Evolutionary conservation across 2,888 invertebrate species (phyloP), one percentile per base, ranked within the genome.

Genomic region (Lathronympha strigana): DNA sequence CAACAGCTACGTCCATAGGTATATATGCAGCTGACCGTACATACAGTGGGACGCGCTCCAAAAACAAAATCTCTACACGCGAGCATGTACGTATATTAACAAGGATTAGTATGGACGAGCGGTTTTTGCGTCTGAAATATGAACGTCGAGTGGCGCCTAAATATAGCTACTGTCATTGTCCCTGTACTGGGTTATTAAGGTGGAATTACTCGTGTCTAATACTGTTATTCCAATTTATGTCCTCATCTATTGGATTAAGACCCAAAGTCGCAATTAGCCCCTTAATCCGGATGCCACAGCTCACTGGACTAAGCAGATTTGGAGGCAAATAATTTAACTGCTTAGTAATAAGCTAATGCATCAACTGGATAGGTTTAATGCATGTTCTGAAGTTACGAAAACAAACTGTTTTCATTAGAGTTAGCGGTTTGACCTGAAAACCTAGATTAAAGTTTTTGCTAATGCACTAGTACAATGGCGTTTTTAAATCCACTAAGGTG

Each of bases 161-260:
- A n/a, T n/a, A n/a, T n/a, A n/a, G 9, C 9, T 33, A 33, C 33
- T 11, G 33, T 33, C 11, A 33, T 11, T 8, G 33, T 33, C 3
- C 11, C 33, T 33, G 9, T 33, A 36, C 15, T 9, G 15, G 2
- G 21, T 38, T 38, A n/a, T 28, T 38, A 55, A 47, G 54, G 54
- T 31, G 47, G 38, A 55, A 49, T 49, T 55, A 63, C 21, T 38
- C 28, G 28, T 49, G 31, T 51, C 50, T 43, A 9, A 19, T 13
- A 17, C 21, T 40, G 47, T 49, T 62, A 54, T 33, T 47, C 47
- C 38, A 63, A 57, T 63, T 63, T 55, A 63, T 63, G 49, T 28
- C 55, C 49, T 63, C 21, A 15, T 28, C 47, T 49, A 21, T 40
- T 28, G 55, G 63, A 63, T 63, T 63, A 55, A 47, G 63, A 49